phyloP scores from a whole-genome alignment of 2,797 vertebrate genomes.

The Bryconaethiops microstoma region DNA sequence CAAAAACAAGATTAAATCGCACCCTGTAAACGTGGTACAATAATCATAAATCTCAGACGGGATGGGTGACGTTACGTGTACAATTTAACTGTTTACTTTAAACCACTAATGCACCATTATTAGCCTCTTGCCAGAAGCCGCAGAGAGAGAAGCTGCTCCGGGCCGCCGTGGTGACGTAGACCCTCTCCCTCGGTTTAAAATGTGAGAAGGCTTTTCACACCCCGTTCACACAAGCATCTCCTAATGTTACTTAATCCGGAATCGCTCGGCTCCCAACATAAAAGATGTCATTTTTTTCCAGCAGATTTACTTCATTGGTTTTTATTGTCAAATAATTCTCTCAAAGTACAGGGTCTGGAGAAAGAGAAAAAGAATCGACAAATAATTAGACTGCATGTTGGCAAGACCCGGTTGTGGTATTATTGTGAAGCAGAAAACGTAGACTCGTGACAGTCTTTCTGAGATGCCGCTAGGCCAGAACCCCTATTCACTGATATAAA shows the following conservation, averaged over 20 bases:
- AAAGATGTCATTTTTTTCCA: slow-evolving; percentile 46
- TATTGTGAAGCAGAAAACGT: background rate
- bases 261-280: slow-evolving; percentile 49
- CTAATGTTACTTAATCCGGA: slow-evolving; percentile 14
- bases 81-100: slow-evolving; percentile 17
- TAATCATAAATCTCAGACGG: slow-evolving; percentile 6
- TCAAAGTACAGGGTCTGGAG: slow-evolving; percentile 41
- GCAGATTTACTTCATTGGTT: slow-evolving; percentile 47
- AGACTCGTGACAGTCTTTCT: background rate
- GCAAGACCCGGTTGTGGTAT: background rate
- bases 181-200: background rate
- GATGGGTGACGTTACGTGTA: background rate
- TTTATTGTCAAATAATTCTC: slow-evolving; percentile 59
- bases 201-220: slow-evolving; percentile 20
- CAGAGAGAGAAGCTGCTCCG: background rate
- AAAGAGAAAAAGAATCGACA: slow-evolving; percentile 44
- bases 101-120: slow-evolving; percentile 7
- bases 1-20: background rate
- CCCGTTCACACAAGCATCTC: slow-evolving; percentile 9
- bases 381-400: slow-evolving; percentile 4
- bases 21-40: background rate
- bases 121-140: slow-evolving; percentile 19
- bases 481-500: background rate
- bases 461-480: background rate
- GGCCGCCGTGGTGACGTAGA: slow-evolving; percentile 1